phyloP scores from a whole-genome alignment of 2,113 vertebrate species.

The Poecilia latipinna region DNA sequence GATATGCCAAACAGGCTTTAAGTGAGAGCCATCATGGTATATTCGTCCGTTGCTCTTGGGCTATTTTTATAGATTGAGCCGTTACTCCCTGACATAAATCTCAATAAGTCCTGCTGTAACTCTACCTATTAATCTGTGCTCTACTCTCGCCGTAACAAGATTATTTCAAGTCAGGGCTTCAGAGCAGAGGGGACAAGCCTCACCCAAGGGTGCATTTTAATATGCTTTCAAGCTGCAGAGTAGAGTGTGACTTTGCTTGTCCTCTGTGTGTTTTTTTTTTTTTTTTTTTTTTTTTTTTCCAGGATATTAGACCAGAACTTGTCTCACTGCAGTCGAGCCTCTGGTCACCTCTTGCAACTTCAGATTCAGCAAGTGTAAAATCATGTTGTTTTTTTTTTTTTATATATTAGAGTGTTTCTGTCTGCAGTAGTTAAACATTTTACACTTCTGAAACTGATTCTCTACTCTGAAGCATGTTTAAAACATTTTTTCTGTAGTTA shows the following conservation, averaged over 20 bases:
- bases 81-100: slow-evolving; percentile 62
- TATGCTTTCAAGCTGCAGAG: slow-evolving; percentile 64
- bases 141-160: slow-evolving; percentile 63
- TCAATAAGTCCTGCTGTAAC: slow-evolving; percentile 55
- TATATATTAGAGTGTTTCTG: background rate
- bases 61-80: slow-evolving; percentile 49
- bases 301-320: slow-evolving; percentile 40
- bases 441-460: background rate
- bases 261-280: slow-evolving; percentile 34
- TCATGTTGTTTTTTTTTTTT: background rate
- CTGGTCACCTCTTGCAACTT: slow-evolving; percentile 18
- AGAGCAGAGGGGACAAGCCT: slow-evolving; percentile 59
- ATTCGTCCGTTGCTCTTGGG: slow-evolving; percentile 28
- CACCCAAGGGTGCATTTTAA: slow-evolving; percentile 71
- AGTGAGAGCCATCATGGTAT: slow-evolving; percentile 17
- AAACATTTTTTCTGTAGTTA: slow-evolving; percentile 12
- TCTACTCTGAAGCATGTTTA: background rate
- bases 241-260: slow-evolving; percentile 66
- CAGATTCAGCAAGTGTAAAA: background rate
- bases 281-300: background rate
- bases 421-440: background rate
- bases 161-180: slow-evolving; percentile 64
- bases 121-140: slow-evolving; percentile 64
- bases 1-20: slow-evolving; percentile 18
- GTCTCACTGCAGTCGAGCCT: slow-evolving; percentile 28